Evolutionary conservation across 1,140 invertebrate genomes (phyloP), one percentile per base, ranked within the genome.

Genomic region (Drosophila pseudoobscura): DNA sequence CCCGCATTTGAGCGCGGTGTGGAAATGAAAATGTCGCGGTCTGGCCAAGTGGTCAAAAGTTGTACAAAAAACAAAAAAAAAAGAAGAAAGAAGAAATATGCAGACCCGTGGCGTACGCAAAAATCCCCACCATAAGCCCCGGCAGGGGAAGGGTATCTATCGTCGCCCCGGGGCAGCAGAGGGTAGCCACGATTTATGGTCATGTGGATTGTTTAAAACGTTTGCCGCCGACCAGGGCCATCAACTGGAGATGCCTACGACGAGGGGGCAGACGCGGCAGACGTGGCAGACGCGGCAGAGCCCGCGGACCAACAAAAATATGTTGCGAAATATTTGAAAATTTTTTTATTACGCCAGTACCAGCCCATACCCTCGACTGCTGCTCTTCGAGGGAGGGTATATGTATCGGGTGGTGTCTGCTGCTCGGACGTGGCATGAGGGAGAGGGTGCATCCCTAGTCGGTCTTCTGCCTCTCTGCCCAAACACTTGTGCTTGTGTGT

Each of bases 11-110:
- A 20, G 49, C 39, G 60, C 65, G 61, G 74, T 75, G 80, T 78
- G 82, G 82, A 87, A 87, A 82, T 87, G 79, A 87, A 87, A 87
- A 87, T 87, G 82, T 87, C 82, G 82, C 83, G 82, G 82, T 85
- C 71, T 59, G 78, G 69, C 68, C 74, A 87, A 85, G 78, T 80
- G 82, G 82, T 85, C 82, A 87, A 87, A 87, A 87, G 78, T 87
- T 87, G 74, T 71, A 72, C 11, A 39, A 35, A 39, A 39, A 11
- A 5, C n/a, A 11, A 4, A 3, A 39, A 4, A 0, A 13, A 11
- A 11, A 3, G 11, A 31, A 31, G 4, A 35, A 11, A 3, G 8
- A 35, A 35, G 2, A 35, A 8, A 11, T 9, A 11, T 20, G 20
- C 20, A 20, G 20, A 20, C 20, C 20, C 20, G 20, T 20, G 2